These are phyloP conservation scores for Idaea biselata DNA, from an alignment of 2,888 invertebrate species.

Conservation along the genomic window DNA sequence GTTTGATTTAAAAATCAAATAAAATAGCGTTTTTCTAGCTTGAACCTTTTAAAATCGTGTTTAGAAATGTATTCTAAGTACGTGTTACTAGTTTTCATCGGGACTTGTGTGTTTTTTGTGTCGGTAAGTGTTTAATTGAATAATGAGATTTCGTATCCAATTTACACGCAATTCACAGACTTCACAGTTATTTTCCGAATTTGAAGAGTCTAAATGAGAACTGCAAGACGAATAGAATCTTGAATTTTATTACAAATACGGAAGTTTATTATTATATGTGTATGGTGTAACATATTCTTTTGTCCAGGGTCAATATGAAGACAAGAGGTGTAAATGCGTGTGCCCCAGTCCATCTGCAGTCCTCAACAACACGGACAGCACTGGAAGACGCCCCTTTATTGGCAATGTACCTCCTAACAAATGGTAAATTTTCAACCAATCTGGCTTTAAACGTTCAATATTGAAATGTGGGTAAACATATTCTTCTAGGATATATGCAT, in stretches of 20 bases:
- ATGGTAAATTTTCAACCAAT: conserved; percentile 77
- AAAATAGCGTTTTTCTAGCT: background rate
- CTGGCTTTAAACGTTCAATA: too few relatives aligned
- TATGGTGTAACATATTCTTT: background rate
- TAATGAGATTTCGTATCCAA: background rate
- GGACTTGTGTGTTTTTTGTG: conserved; percentile 32
- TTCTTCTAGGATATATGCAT: too few relatives aligned
- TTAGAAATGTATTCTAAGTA: conserved; percentile 37
- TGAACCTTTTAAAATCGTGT: background rate
- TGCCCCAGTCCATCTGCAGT: conserved; percentile 90
- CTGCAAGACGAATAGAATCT: too few relatives aligned
- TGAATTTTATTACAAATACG: too few relatives aligned
- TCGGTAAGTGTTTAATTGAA: conserved; percentile 37
- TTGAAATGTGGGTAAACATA: too few relatives aligned
- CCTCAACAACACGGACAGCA: conserved; percentile 82
- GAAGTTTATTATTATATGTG: background rate
- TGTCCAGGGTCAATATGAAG: conserved; percentile 84
- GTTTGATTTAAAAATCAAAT: background rate
- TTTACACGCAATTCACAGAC: background rate
- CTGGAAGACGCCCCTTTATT: conserved; percentile 86
- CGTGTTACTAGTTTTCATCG: conserved; percentile 33
- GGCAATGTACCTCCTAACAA: conserved; percentile 90
- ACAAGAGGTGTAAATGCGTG: conserved; percentile 92
- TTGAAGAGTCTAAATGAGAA: too few relatives aligned
- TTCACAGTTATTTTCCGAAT: too few relatives aligned